Evolutionary conservation across 1,140 invertebrate genomes (phyloP).

Genomic region (Harpegnathos saltator): DNA sequence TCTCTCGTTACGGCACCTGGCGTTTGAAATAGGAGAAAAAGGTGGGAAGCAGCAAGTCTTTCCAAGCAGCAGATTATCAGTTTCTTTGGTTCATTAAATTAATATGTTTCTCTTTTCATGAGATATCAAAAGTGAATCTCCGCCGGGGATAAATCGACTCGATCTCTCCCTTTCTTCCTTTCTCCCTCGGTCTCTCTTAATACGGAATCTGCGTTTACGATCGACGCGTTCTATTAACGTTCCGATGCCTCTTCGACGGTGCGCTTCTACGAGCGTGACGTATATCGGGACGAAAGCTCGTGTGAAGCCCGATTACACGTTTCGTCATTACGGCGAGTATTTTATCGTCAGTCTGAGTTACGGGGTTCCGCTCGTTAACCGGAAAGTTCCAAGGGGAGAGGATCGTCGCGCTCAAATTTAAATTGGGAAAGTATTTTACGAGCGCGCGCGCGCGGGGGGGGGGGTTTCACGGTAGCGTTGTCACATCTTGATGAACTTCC

Average conservation of each 20-base stretch:
- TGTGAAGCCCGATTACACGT: slow-evolving; percentile 80
- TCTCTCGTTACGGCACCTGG: no score
- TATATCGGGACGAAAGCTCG: slow-evolving; percentile 75
- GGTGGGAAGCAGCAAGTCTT: no score
- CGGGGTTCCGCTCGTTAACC: slow-evolving; percentile 85
- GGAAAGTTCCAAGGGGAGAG: slow-evolving; percentile 78
- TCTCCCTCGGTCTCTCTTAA: not conserved
- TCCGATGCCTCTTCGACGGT: slow-evolving; percentile 33
- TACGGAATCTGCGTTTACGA: slow-evolving; percentile 11
- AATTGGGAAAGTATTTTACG: slow-evolving; percentile 87
- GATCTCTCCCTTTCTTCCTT: no score
- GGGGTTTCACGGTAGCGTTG: slow-evolving; percentile 85
- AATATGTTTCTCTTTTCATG: no score
- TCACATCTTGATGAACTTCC: slow-evolving; percentile 86
- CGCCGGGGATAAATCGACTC: not conserved
- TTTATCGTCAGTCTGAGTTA: slow-evolving; percentile 82
- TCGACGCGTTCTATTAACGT: not conserved
- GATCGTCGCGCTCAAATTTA: slow-evolving; percentile 84
- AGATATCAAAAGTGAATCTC: not conserved
- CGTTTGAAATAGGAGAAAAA: no score
- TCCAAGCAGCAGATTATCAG: no score
- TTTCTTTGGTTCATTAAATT: no score
- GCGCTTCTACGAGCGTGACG: slow-evolving; percentile 47
- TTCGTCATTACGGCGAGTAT: slow-evolving; percentile 80
- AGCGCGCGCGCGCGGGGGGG: slow-evolving; percentile 78